phyloP scores from a whole-genome alignment of 2,113 vertebrate genomes.

The Bos javanicus region DNA sequence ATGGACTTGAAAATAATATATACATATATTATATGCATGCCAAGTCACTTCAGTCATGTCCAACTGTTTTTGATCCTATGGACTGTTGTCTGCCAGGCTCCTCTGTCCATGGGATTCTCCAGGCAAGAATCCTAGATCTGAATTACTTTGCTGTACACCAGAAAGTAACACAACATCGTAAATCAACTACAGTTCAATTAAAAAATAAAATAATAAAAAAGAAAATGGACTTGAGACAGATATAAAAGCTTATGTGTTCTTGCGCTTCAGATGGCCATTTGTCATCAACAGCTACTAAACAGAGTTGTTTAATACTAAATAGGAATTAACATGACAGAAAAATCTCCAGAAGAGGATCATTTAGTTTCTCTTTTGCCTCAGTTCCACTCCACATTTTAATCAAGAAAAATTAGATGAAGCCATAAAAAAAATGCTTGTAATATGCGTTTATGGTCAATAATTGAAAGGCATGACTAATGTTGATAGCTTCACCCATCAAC shows the following conservation, averaged over 20 bases:
- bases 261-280: not conserved
- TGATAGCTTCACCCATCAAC: not conserved
- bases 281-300: not conserved
- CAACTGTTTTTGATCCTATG: not conserved
- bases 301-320: not conserved
- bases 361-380: not conserved
- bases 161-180: not conserved
- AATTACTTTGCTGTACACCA: not conserved
- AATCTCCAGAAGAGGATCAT: not conserved
- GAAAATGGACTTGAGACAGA: not conserved
- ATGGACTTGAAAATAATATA: not conserved
- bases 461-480: not conserved
- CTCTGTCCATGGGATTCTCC: not conserved
- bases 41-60: not conserved
- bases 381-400: not conserved
- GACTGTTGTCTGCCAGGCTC: not conserved
- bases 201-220: not conserved
- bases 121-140: not conserved
- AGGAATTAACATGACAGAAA: too few relatives aligned
- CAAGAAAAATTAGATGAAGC: not conserved
- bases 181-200: not conserved
- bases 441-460: not conserved
- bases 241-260: rapidly evolving
- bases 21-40: not conserved
- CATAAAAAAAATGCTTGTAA: not conserved